Evolutionary conservation across 2,888 invertebrate species (phyloP).

Genomic region (Torymus tubicola): DNA sequence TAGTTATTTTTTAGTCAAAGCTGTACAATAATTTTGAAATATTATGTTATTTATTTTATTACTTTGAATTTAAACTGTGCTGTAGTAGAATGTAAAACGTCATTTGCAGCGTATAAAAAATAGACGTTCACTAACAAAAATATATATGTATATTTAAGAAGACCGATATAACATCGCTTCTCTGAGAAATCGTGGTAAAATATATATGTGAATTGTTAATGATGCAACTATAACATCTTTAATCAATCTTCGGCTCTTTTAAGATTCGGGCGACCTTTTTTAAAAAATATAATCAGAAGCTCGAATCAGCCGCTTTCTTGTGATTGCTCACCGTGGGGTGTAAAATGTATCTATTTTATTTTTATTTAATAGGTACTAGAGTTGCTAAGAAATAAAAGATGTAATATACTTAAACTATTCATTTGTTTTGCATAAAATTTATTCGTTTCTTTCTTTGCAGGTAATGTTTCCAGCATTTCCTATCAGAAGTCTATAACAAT

Average conservation of each 20-base stretch:
- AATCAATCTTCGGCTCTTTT: slow-evolving; percentile 29
- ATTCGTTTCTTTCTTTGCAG: not conserved
- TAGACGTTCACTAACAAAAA: slow-evolving; percentile 22
- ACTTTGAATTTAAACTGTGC: slow-evolving; percentile 12
- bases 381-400: slow-evolving; percentile 31
- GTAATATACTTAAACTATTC: slow-evolving; percentile 13
- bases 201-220: slow-evolving; percentile 27
- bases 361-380: slow-evolving; percentile 7
- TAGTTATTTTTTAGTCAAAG: not conserved
- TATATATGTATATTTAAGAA: slow-evolving; percentile 8
- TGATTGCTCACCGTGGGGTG: slow-evolving; percentile 26
- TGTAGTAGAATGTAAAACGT: slow-evolving; percentile 21
- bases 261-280: slow-evolving; percentile 52
- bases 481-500: slow-evolving; percentile 36
- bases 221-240: slow-evolving; percentile 14
- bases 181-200: not conserved
- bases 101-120: slow-evolving; percentile 45
- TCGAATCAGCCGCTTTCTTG: slow-evolving; percentile 41
- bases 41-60: slow-evolving; percentile 1
- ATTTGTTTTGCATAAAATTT: too few relatives aligned
- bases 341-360: slow-evolving; percentile 13
- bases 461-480: slow-evolving; percentile 18
- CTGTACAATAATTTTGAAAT: slow-evolving; percentile 14
- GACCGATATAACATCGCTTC: not conserved
- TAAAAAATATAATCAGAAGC: slow-evolving; percentile 56